These are phyloP conservation scores for Eurytoma californica DNA, from an alignment of 2,888 invertebrate genomes.

Conservation along the genomic window DNA sequence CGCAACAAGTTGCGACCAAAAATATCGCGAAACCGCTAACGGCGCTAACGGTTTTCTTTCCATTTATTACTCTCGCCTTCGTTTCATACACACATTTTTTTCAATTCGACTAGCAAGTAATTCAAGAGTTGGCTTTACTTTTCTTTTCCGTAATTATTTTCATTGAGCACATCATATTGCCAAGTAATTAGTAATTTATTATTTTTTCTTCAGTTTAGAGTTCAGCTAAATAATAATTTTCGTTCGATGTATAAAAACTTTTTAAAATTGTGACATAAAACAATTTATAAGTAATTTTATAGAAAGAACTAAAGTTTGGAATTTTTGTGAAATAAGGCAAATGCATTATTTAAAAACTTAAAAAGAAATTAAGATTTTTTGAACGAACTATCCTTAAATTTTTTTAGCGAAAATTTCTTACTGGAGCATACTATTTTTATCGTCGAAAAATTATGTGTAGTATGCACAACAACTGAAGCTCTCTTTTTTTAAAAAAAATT, in stretches of 20 bases:
- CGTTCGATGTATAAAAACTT: no score
- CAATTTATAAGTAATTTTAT: no score
- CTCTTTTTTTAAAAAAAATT: no score
- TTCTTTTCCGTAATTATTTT: neutral
- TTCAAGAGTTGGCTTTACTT: constrained; percentile 9
- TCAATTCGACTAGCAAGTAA: constrained; percentile 36
- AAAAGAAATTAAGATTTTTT: no score
- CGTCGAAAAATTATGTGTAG: neutral
- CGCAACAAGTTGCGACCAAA: constrained; percentile 46
- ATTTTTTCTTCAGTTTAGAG: neutral
- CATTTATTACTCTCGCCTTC: neutral
- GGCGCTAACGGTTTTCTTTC: neutral
- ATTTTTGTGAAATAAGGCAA: no score
- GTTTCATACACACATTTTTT: constrained; percentile 21
- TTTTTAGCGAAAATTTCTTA: neutral
- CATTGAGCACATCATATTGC: no score
- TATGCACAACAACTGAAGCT: neutral
- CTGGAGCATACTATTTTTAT: neutral
- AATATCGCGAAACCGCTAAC: constrained; percentile 8
- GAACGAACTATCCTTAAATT: no score
- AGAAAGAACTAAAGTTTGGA: no score
- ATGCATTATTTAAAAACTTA: no score
- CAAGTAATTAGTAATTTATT: no score
- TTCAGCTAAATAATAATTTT: no score
- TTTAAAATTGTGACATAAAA: no score